Conservation (phyloP, 92 coral and sea anemone species). For the Umimayanthus kanabou region DNA sequence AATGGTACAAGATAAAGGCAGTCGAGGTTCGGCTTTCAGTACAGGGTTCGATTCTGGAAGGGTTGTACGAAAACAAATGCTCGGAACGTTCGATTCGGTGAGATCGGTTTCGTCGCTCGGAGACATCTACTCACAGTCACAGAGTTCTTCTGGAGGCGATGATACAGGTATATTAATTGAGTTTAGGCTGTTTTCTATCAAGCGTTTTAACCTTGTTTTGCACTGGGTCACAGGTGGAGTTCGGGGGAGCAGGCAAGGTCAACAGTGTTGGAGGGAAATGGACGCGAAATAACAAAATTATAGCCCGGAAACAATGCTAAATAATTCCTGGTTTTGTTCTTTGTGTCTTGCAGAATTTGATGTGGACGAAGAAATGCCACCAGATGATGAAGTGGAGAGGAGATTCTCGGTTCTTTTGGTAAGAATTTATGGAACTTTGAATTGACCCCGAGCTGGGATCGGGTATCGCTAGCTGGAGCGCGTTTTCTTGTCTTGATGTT, state of each 20-base stretch:
- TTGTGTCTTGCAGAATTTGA: slow-evolving; percentile 70
- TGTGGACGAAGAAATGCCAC: slow-evolving; percentile 94
- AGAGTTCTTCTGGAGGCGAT: slow-evolving; percentile 85
- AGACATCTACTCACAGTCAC: slow-evolving; percentile 48
- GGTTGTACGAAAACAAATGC: slow-evolving; percentile 57
- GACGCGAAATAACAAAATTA: neutral
- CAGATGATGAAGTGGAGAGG: slow-evolving; percentile 92
- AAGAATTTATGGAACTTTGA: slow-evolving; percentile 23
- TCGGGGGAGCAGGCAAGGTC: neutral
- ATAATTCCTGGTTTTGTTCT: neutral
- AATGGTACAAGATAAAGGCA: slow-evolving; percentile 36
- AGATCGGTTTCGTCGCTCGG: slow-evolving; percentile 68
- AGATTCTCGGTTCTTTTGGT: slow-evolving; percentile 88
- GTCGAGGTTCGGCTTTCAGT: slow-evolving; percentile 20
- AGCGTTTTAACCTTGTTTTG: neutral
- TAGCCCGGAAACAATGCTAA: slow-evolving; percentile 8
- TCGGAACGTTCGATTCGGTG: slow-evolving; percentile 78
- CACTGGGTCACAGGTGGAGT: neutral
- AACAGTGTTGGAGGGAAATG: neutral
- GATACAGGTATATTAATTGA: slow-evolving; percentile 61
- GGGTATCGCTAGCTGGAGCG: neutral
- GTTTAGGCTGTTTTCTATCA: slow-evolving; percentile 27
- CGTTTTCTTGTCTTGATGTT: neutral
- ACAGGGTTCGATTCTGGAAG: slow-evolving; percentile 28
- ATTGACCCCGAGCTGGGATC: neutral